A percentile compares a stretch with the other conserved stretches of the same genome.
Evolutionary conservation across 2,888 invertebrate genomes (phyloP).

Genomic region (Mantis religiosa): DNA sequence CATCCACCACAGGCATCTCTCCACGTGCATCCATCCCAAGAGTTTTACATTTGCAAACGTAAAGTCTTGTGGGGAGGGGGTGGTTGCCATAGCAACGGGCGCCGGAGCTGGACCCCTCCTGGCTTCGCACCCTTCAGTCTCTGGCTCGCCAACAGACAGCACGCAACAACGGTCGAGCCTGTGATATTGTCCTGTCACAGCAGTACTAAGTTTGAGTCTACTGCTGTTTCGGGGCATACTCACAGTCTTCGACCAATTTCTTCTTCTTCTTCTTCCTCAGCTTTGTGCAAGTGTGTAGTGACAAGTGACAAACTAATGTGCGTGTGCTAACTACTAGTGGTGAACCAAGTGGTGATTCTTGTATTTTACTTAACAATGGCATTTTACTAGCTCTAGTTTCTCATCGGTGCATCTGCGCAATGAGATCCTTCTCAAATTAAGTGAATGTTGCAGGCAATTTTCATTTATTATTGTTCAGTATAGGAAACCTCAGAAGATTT

Average conservation of each 20-base stretch:
- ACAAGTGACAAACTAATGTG: background rate
- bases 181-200: slow-evolving; percentile 98
- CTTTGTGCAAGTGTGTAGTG: background rate
- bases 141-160: slow-evolving; percentile 6
- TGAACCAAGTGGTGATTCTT: background rate
- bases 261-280: no score
- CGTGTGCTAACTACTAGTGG: no score
- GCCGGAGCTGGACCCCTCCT: slow-evolving; percentile 16
- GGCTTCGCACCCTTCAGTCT: background rate
- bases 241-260: slow-evolving; percentile 35
- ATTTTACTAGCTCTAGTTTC: background rate
- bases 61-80: slow-evolving; percentile 9
- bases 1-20: background rate
- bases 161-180: slow-evolving; percentile 48
- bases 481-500: background rate
- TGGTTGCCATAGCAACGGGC: slow-evolving; percentile 27
- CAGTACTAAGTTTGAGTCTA: slow-evolving; percentile 76
- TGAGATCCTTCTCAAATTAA: background rate
- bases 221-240: slow-evolving; percentile 92
- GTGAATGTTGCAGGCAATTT: background rate
- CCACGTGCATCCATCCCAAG: background rate
- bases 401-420: background rate
- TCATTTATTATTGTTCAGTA: background rate
- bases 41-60: background rate
- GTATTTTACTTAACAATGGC: background rate